Conservation (phyloP, 2,888 invertebrate species). For the Lasioglossum lativentre region DNA sequence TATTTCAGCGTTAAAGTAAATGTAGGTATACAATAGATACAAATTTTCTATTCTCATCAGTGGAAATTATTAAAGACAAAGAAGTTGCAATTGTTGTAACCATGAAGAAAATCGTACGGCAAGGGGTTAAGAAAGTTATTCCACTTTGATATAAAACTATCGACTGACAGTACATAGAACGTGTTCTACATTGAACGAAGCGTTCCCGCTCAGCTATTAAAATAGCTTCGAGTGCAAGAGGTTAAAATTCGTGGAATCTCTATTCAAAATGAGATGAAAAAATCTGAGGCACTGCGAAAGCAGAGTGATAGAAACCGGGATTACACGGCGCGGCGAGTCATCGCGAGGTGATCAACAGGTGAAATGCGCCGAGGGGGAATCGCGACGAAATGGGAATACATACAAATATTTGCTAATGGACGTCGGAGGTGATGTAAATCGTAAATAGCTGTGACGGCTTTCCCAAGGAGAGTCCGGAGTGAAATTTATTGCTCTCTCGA, state of each 20-base stretch:
- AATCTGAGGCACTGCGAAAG: neutral
- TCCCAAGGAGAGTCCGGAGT: constrained; percentile 3
- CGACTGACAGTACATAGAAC: neutral
- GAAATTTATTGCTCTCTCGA: constrained; percentile 22
- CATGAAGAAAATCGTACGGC: no score
- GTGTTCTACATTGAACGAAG: neutral
- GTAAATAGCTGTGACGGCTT: constrained; percentile 42
- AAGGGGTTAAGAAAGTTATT: no score
- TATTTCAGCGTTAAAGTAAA: no score
- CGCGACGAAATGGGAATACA: constrained; percentile 32
- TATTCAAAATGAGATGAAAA: neutral
- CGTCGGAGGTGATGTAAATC: constrained; percentile 23
- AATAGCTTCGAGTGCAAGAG: neutral
- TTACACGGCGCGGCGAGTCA: constrained; percentile 12
- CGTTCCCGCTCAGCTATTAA: neutral
- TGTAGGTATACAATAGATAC: no score
- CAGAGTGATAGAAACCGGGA: constrained; percentile 1
- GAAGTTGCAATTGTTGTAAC: no score
- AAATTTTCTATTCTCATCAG: no score
- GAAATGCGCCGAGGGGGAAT: constrained; percentile 37
- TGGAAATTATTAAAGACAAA: no score
- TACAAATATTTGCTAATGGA: constrained; percentile 49
- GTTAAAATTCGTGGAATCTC: neutral
- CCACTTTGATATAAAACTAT: neutral
- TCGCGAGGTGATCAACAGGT: constrained; percentile 36